These are phyloP conservation scores for Limenitis camilla DNA, from an alignment of 2,888 invertebrate species.

Conservation along the genomic window DNA sequence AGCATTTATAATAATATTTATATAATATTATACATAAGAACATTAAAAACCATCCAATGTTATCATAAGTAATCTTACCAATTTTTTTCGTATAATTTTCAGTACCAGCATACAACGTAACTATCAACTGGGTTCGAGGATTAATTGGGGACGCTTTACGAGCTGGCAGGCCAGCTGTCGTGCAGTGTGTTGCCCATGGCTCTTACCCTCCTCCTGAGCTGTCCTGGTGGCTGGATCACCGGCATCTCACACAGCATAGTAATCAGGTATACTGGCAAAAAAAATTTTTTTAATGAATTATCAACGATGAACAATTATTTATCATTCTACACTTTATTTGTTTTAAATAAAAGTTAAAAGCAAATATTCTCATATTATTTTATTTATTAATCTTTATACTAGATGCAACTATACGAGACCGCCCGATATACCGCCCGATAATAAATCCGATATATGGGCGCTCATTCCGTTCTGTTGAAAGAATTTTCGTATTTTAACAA, in stretches of 20 bases:
- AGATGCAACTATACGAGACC: too few species aligned
- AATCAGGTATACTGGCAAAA: constrained; percentile 54
- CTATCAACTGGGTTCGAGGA: constrained; percentile 59
- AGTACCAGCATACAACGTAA: constrained; percentile 66
- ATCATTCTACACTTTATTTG: too few species aligned
- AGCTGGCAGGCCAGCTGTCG: constrained; percentile 50
- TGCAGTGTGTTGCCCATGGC: constrained; percentile 59
- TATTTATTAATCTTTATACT: too few species aligned
- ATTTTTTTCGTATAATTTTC: constrained; percentile 21
- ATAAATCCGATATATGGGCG: constrained; percentile 49
- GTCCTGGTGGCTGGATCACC: constrained; percentile 64
- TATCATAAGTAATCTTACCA: neutral
- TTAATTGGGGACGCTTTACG: constrained; percentile 50
- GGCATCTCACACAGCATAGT: constrained; percentile 61
- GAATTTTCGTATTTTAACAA: constrained; percentile 58
- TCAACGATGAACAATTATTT: too few species aligned
- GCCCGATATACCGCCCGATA: constrained; percentile 50
- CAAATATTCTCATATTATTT: constrained; percentile 14
- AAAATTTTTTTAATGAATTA: too few species aligned
- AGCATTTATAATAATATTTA: too few species aligned
- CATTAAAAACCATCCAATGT: neutral
- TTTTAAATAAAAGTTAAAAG: constrained; percentile 38
- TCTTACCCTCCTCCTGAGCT: constrained; percentile 64
- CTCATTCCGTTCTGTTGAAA: constrained; percentile 41
- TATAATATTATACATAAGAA: neutral